These are phyloP conservation scores for Argentina silus DNA, from an alignment of 2,797 vertebrate species.

Conservation along the genomic window DNA sequence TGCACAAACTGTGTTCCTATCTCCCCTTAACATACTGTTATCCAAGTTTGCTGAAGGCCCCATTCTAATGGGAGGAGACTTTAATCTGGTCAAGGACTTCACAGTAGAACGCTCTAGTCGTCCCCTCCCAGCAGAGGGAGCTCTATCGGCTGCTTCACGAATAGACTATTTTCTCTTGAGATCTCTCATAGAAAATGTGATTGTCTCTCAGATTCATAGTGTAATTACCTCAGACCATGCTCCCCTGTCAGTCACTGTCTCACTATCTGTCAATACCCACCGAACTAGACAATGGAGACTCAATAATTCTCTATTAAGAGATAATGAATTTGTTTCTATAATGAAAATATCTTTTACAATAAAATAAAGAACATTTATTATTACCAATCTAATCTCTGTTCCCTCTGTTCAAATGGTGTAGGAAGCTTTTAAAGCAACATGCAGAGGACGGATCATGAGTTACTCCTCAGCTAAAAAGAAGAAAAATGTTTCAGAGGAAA, in stretches of 20 bases:
- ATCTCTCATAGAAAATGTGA: neutral
- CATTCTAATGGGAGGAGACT: neutral
- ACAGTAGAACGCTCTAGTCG: neutral
- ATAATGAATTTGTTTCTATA: too few species aligned
- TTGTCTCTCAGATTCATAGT: slow-evolving; percentile 1
- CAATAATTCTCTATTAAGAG: slow-evolving; percentile 7
- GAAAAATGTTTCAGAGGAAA: too few species aligned
- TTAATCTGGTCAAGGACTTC: neutral
- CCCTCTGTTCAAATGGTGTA: neutral
- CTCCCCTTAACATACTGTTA: neutral
- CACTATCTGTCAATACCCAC: neutral
- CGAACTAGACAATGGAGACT: slow-evolving; percentile 3
- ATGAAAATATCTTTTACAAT: too few species aligned
- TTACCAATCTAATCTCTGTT: neutral
- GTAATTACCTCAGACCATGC: slow-evolving; percentile 3
- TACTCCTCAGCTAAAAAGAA: neutral
- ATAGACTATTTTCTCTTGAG: too few species aligned
- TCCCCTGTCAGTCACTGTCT: slow-evolving; percentile 2
- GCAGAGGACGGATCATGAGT: neutral
- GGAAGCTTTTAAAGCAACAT: slow-evolving; percentile 1
- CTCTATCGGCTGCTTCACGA: neutral
- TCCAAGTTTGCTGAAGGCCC: neutral
- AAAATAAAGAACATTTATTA: neutral
- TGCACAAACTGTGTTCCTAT: too few species aligned
- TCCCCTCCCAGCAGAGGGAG: neutral